Conservation (phyloP, 1,140 invertebrate species). For the Mactra quadrangularis region DNA sequence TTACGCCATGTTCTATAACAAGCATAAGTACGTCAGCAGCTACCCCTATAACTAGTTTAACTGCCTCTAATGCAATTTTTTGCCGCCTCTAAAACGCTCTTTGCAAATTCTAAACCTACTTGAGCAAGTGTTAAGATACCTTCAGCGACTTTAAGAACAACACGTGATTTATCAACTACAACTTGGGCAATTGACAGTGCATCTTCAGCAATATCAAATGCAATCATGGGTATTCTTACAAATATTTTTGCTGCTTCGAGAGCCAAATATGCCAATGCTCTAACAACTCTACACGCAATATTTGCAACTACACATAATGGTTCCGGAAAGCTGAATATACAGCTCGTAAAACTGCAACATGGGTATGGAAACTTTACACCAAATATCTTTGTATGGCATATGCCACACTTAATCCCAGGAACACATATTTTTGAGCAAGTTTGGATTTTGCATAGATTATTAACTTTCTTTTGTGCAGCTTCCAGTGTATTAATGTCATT, state of each 20-base stretch:
- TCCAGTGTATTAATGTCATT: conserved; percentile 37
- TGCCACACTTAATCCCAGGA: too few species aligned
- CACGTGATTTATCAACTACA: conserved; percentile 60
- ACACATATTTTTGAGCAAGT: conserved; percentile 52
- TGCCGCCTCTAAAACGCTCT: conserved; percentile 29
- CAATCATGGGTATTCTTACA: conserved; percentile 56
- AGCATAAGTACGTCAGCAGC: conserved; percentile 52
- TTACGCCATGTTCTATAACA: conserved; percentile 34
- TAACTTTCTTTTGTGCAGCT: too few species aligned
- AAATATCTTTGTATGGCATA: conserved; percentile 33
- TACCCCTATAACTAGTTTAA: conserved; percentile 48
- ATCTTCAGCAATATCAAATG: conserved; percentile 54
- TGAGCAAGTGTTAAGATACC: conserved; percentile 22
- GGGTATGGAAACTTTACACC: too few species aligned
- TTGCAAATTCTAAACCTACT: conserved; percentile 20
- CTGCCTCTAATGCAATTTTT: conserved; percentile 56
- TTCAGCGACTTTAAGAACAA: conserved; percentile 46
- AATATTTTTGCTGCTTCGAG: conserved; percentile 59
- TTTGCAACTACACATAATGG: conserved; percentile 46
- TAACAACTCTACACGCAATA: conserved; percentile 38
- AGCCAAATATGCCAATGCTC: conserved; percentile 48
- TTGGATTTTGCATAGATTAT: conserved; percentile 54
- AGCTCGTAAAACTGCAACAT: conserved; percentile 53
- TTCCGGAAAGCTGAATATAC: conserved; percentile 59
- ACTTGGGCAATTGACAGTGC: conserved; percentile 52